phyloP scores from a whole-genome alignment of 2,797 vertebrate genomes.

The Rhinoraja longicauda region DNA sequence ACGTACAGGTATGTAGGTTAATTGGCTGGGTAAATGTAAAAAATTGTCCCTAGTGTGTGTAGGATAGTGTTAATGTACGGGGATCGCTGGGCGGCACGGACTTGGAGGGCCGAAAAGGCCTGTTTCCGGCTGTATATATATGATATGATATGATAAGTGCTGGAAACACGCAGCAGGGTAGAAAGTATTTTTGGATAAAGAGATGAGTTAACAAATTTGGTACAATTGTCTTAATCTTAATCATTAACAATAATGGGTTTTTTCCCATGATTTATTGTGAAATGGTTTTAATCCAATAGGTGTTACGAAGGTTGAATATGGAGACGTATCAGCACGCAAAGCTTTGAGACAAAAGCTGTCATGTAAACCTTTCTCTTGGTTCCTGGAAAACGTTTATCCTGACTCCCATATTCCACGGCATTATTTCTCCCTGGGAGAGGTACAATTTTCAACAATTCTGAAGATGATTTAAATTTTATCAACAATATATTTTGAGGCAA shows the following conservation, averaged over 20 bases:
- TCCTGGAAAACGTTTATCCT: constrained; percentile 93
- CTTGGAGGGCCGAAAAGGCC: too few relatives aligned
- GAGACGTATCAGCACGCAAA: constrained; percentile 81
- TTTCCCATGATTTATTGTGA: constrained; percentile 9
- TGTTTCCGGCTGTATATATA: too few relatives aligned
- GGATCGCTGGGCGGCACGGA: too few relatives aligned
- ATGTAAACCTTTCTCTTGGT: constrained; percentile 97
- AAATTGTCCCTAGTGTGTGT: too few relatives aligned
- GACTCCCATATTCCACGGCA: constrained; percentile 97
- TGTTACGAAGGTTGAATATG: constrained; percentile 97
- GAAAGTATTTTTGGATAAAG: neutral
- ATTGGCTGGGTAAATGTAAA: too few relatives aligned
- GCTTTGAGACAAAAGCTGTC: constrained; percentile 86
- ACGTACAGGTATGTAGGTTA: too few relatives aligned
- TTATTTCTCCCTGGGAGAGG: constrained; percentile 97
- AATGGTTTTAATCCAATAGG: constrained; percentile 57
- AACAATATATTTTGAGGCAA: neutral
- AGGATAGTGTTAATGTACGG: too few relatives aligned
- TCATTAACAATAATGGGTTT: neutral
- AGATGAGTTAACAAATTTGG: neutral
- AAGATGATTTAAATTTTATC: neutral
- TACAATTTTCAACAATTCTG: constrained; percentile 49
- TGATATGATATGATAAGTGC: too few relatives aligned
- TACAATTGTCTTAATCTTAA: neutral
- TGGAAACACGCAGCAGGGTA: neutral